These are phyloP conservation scores for Marmota monax DNA, from an alignment of 2,113 vertebrate genomes.

Conservation along the genomic window DNA sequence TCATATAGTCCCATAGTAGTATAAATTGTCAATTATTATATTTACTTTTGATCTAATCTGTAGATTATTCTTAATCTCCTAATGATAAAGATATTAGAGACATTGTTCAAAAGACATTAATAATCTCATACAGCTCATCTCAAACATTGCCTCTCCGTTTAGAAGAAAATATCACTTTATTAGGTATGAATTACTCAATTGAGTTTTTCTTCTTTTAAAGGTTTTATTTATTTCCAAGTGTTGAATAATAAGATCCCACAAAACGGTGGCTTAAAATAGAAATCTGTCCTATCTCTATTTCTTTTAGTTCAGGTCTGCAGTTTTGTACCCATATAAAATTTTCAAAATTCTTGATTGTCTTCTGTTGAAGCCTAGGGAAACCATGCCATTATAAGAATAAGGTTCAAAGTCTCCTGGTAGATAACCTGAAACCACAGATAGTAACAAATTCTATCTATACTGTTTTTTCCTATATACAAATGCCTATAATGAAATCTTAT, in stretches of 20 bases:
- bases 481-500: background rate
- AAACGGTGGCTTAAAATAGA: background rate
- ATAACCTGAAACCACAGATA: background rate
- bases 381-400: background rate
- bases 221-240: background rate
- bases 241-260: background rate
- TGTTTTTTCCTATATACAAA: background rate
- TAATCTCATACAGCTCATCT: background rate
- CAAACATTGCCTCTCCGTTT: background rate
- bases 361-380: background rate
- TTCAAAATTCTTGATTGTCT: background rate
- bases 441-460: background rate
- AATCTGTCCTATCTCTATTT: background rate
- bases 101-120: background rate
- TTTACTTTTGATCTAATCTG: background rate
- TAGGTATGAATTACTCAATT: background rate
- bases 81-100: background rate
- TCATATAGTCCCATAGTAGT: background rate
- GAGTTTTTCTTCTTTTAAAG: background rate
- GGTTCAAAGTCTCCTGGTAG: background rate
- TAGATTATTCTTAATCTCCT: background rate
- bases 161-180: background rate
- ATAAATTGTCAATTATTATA: background rate
- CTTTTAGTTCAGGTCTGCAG: background rate
- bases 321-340: background rate